Evolutionary conservation across 2,113 vertebrate species (phyloP).

Genomic region (Oreochromis spilurus): DNA sequence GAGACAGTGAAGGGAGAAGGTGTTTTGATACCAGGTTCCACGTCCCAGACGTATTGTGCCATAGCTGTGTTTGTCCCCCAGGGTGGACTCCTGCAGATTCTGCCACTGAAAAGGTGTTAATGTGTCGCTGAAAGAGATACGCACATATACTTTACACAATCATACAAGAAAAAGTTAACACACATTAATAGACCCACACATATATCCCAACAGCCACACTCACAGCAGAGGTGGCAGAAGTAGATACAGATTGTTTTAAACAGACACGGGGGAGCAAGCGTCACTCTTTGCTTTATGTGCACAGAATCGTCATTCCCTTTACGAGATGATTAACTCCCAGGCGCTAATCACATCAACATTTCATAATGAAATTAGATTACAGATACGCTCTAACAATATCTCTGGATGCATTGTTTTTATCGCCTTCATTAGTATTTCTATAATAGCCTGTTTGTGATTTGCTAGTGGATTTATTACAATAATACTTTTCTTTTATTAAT

Average conservation of each 20-base stretch:
- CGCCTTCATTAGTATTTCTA: conserved; percentile 51
- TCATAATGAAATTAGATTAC: conserved; percentile 50
- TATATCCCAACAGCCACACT: not conserved
- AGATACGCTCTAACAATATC: conserved; percentile 28
- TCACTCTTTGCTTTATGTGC: conserved; percentile 3
- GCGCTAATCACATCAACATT: conserved; percentile 41
- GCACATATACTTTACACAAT: not conserved
- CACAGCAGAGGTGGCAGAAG: conserved; percentile 10
- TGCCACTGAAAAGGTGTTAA: conserved; percentile 58
- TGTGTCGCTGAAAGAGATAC: conserved; percentile 37
- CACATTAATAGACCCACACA: not conserved
- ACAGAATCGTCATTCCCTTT: conserved; percentile 20
- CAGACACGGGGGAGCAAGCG: conserved; percentile 1
- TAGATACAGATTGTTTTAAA: conserved; percentile 46
- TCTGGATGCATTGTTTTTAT: conserved; percentile 42
- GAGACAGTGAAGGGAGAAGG: not conserved
- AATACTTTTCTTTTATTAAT: conserved; percentile 43
- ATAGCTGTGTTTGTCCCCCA: conserved; percentile 36
- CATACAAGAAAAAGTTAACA: not conserved
- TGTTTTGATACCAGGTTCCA: conserved; percentile 34
- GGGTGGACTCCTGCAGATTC: conserved; percentile 17
- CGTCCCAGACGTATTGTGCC: conserved; percentile 40
- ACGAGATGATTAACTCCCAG: conserved; percentile 26
- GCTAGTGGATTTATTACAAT: conserved; percentile 40
- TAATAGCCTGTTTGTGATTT: conserved; percentile 38